These are phyloP conservation scores for Xestia ashworthii DNA, from an alignment of 2,888 invertebrate species.

Conservation along the genomic window DNA sequence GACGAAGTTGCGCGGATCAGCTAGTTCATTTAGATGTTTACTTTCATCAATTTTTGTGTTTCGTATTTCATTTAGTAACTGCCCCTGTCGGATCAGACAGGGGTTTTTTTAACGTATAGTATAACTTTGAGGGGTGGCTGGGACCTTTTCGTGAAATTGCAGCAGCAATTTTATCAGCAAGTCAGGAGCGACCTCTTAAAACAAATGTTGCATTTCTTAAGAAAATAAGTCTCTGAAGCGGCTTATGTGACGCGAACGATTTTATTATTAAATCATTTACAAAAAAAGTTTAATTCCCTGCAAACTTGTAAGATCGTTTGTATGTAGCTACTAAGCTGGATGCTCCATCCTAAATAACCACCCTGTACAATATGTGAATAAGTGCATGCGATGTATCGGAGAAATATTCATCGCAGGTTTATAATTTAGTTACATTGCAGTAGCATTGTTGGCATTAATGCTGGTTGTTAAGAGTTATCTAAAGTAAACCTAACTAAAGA, in stretches of 20 bases:
- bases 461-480: slow-evolving; percentile 47
- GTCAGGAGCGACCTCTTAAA: not conserved
- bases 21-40: too few relatives aligned
- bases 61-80: too few relatives aligned
- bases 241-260: not conserved
- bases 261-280: not conserved
- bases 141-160: not conserved
- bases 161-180: not conserved
- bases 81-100: too few relatives aligned
- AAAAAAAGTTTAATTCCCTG: not conserved
- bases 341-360: slow-evolving; percentile 25
- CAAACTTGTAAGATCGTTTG: not conserved
- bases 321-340: not conserved
- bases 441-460: slow-evolving; percentile 54
- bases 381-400: slow-evolving; percentile 42
- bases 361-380: slow-evolving; percentile 7
- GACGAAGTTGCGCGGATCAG: too few relatives aligned
- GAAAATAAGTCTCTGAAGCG: not conserved
- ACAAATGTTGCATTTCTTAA: not conserved
- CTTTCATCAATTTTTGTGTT: too few relatives aligned
- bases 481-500: slow-evolving; percentile 79
- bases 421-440: slow-evolving; percentile 48
- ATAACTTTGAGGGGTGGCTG: not conserved
- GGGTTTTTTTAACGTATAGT: too few relatives aligned
- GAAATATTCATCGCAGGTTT: slow-evolving; percentile 46